Conservation (phyloP, 2,888 invertebrate species). For the Fragum whitleyi region DNA sequence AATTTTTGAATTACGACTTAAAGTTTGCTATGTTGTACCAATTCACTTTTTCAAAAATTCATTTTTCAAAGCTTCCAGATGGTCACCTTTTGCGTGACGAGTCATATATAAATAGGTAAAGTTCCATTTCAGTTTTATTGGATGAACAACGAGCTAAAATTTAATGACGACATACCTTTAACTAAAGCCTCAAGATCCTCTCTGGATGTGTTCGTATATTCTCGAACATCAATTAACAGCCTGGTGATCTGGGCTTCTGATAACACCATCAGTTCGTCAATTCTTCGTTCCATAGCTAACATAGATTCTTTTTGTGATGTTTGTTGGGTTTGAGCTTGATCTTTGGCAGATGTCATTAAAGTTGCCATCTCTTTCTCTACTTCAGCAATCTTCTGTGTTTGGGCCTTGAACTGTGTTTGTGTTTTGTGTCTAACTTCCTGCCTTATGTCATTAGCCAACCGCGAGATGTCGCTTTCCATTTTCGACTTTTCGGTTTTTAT, state of each 20-base stretch:
- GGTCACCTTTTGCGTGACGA: too few species aligned
- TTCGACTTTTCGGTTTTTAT: not conserved
- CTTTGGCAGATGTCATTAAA: too few species aligned
- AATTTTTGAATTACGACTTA: too few species aligned
- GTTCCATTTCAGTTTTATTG: too few species aligned
- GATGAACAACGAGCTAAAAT: too few species aligned
- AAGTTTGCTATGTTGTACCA: too few species aligned
- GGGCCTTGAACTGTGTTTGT: not conserved
- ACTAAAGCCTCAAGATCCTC: not conserved
- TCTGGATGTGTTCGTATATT: not conserved
- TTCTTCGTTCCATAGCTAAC: not conserved
- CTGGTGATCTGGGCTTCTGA: not conserved
- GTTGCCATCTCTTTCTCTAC: not conserved
- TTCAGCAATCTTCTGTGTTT: not conserved
- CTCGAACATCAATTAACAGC: not conserved
- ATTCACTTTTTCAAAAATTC: too few species aligned
- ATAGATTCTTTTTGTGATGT: not conserved
- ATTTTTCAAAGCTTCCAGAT: too few species aligned
- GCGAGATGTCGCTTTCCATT: not conserved
- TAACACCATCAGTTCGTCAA: not conserved
- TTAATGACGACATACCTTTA: too few species aligned
- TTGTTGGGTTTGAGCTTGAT: not conserved
- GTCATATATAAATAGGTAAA: too few species aligned
- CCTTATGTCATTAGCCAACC: not conserved
- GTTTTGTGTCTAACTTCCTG: not conserved